Evolutionary conservation across 2,888 invertebrate genomes (phyloP).

Genomic region (Lapara coniferarum): DNA sequence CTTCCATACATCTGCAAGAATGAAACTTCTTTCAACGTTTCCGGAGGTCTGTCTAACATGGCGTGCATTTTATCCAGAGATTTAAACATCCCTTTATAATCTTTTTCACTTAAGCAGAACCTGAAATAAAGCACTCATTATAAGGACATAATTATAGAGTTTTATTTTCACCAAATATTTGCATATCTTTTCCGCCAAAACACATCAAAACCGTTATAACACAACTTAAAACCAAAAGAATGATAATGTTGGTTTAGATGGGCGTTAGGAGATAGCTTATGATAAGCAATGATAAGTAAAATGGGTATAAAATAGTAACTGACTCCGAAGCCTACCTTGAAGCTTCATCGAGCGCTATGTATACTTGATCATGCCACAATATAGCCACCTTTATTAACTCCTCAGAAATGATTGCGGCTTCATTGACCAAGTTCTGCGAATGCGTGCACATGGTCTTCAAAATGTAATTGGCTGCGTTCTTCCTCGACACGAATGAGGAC

Average conservation of each 20-base stretch:
- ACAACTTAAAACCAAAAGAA: no score
- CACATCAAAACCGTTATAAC: neutral
- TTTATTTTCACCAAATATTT: neutral
- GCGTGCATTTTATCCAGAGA: conserved; percentile 97
- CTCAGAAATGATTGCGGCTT: conserved; percentile 97
- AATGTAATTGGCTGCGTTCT: conserved; percentile 96
- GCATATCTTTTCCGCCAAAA: neutral
- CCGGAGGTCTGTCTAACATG: conserved; percentile 96
- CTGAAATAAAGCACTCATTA: conserved; percentile 61
- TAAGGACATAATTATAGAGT: neutral
- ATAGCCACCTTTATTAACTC: conserved; percentile 99
- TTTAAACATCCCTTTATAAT: conserved; percentile 98
- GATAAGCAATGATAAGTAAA: no score
- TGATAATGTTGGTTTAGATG: no score
- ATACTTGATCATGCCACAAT: conserved; percentile 97
- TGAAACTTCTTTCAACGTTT: conserved; percentile 98
- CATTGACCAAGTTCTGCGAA: conserved; percentile 94
- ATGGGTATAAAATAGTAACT: conserved; percentile 17
- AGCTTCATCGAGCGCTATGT: conserved; percentile 94
- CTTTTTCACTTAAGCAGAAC: conserved; percentile 98
- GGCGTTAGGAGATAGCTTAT: no score
- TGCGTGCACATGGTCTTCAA: conserved; percentile 97
- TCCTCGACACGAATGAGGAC: conserved; percentile 91
- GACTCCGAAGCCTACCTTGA: conserved; percentile 77
- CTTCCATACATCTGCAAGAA: conserved; percentile 98